Evolutionary conservation across 2,797 vertebrate species (phyloP).

Genomic region (Choloepus didactylus): DNA sequence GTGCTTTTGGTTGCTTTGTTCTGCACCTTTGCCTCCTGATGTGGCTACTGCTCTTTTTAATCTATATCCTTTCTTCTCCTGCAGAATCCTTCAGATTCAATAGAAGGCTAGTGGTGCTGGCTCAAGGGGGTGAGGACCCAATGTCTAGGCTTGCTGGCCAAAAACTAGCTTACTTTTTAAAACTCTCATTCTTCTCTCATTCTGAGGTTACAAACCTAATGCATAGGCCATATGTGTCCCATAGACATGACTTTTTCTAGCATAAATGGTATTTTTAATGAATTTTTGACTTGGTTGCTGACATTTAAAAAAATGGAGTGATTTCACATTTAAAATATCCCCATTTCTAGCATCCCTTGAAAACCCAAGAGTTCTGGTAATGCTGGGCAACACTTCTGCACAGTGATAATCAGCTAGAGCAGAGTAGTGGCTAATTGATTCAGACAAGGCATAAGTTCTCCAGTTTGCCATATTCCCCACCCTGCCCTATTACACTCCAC

Average conservation of each 20-base stretch:
- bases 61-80: not conserved
- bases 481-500: not conserved
- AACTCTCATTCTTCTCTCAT: not conserved
- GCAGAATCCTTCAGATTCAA: not conserved
- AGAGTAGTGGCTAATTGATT: not conserved
- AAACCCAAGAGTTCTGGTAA: not conserved
- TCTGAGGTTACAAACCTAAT: not conserved
- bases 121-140: not conserved
- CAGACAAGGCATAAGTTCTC: not conserved
- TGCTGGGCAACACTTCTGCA: not conserved
- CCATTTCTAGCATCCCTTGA: constrained; percentile 2
- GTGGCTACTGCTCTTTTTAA: not conserved
- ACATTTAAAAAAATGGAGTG: constrained; percentile 28
- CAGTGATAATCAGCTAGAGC: not conserved
- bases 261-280: not conserved
- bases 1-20: not conserved
- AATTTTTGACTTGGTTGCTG: not conserved
- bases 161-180: not conserved
- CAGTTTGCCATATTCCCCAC: not conserved
- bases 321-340: constrained; percentile 28
- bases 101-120: not conserved
- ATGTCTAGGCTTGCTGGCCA: not conserved
- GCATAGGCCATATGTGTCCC: not conserved
- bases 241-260: not conserved
- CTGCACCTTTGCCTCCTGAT: not conserved